phyloP scores from a whole-genome alignment of 2,888 invertebrate species.

The Drosophila quasianomalipes region DNA sequence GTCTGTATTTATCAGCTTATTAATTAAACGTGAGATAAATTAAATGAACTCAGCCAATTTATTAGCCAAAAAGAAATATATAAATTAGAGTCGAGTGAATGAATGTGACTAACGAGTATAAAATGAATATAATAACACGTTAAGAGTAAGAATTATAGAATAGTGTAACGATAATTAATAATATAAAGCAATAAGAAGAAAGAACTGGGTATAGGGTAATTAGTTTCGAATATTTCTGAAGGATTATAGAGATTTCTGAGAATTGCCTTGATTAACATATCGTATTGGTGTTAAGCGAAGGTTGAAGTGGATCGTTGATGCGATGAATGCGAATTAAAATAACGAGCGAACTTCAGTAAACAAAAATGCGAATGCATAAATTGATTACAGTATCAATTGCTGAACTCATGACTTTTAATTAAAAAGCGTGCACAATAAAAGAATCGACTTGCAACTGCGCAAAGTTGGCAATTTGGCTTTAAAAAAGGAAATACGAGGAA shows the following conservation, averaged over 20 bases:
- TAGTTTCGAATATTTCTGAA: no score
- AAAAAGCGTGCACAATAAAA: slow-evolving; percentile 46
- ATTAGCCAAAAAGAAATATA: neutral
- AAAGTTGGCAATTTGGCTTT: slow-evolving; percentile 64
- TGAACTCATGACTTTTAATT: slow-evolving; percentile 77
- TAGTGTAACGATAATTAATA: neutral
- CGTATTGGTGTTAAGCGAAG: slow-evolving; percentile 4
- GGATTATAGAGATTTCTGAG: neutral
- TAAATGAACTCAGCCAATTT: slow-evolving; percentile 8
- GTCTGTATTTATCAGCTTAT: slow-evolving; percentile 20
- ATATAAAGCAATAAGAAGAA: neutral
- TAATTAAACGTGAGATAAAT: slow-evolving; percentile 23
- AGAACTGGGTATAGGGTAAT: neutral
- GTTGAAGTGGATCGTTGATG: slow-evolving; percentile 7
- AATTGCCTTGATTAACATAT: slow-evolving; percentile 12
- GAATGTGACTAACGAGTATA: neutral
- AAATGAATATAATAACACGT: neutral
- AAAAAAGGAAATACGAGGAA: slow-evolving; percentile 30
- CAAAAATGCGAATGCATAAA: slow-evolving; percentile 52
- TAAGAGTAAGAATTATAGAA: neutral
- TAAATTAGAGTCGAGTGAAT: neutral
- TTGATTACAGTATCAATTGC: slow-evolving; percentile 77
- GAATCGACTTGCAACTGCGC: slow-evolving; percentile 36
- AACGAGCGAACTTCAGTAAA: slow-evolving; percentile 37
- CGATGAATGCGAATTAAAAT: slow-evolving; percentile 32